phyloP scores from a whole-genome alignment of 2,888 invertebrate species.

The Apamea anceps region DNA sequence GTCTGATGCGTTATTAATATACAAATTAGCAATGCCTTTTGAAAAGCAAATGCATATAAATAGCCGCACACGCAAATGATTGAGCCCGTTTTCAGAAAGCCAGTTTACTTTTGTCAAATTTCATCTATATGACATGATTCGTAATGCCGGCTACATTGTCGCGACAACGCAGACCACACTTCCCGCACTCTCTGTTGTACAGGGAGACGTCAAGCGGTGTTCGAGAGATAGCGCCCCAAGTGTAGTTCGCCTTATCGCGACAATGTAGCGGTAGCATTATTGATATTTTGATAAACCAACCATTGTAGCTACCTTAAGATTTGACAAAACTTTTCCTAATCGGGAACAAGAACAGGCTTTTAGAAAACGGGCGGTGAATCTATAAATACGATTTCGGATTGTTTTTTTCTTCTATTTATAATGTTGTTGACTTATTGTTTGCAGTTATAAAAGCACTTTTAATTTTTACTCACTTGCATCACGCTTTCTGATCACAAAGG shows the following conservation, averaged over 20 bases:
- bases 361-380: constrained; percentile 1
- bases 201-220: too few species aligned
- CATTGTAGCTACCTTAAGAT: background rate
- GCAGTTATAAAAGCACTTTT: constrained; percentile 38
- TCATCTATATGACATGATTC: background rate
- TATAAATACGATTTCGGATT: constrained; percentile 8
- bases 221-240: too few species aligned
- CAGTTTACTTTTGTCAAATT: background rate
- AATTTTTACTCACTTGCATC: constrained; percentile 33
- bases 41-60: constrained; percentile 2
- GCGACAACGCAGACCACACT: too few species aligned
- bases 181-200: too few species aligned
- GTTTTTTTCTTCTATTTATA: constrained; percentile 16
- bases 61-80: background rate
- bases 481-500: constrained; percentile 43
- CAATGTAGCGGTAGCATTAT: too few species aligned
- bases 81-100: constrained; percentile 7
- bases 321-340: background rate
- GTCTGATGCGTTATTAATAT: background rate
- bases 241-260: too few species aligned
- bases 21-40: background rate
- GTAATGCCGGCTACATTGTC: background rate
- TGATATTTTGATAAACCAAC: background rate
- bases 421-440: constrained; percentile 26
- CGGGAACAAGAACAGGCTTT: background rate